Conservation (phyloP, 2,113 vertebrate genomes). For the Malurus melanocephalus region DNA sequence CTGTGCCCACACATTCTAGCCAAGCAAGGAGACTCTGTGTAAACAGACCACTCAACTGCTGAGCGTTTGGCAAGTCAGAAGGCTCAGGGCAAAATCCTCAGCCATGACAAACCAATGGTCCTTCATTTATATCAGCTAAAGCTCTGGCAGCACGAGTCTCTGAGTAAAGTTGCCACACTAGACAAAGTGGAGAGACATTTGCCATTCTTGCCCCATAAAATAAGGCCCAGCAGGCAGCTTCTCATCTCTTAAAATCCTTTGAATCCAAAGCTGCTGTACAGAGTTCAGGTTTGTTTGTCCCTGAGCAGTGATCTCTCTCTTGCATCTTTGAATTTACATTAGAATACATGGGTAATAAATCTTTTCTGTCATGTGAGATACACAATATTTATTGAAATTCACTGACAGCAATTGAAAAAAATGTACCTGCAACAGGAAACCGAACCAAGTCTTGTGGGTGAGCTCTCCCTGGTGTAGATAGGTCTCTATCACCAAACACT, state of each 20-base stretch:
- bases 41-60: neutral
- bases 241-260: neutral
- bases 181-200: neutral
- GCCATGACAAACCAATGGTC: neutral
- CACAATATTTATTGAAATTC: neutral
- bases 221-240: neutral
- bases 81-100: neutral
- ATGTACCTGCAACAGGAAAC: neutral
- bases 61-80: neutral
- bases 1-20: neutral
- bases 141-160: neutral
- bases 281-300: neutral
- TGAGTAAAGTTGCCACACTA: neutral
- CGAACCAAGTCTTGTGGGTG: neutral
- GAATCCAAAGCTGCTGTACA: neutral
- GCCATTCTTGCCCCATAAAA: neutral
- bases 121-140: neutral
- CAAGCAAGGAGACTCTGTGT: fast-evolving
- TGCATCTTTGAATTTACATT: neutral
- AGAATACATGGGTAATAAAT: neutral
- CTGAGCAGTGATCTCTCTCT: neutral
- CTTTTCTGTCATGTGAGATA: neutral
- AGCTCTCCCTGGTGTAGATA: neutral
- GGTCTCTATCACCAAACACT: neutral
- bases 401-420: neutral